Evolutionary conservation across 2,888 invertebrate genomes (phyloP).

Genomic region (Sarcophaga caerulescens): DNA sequence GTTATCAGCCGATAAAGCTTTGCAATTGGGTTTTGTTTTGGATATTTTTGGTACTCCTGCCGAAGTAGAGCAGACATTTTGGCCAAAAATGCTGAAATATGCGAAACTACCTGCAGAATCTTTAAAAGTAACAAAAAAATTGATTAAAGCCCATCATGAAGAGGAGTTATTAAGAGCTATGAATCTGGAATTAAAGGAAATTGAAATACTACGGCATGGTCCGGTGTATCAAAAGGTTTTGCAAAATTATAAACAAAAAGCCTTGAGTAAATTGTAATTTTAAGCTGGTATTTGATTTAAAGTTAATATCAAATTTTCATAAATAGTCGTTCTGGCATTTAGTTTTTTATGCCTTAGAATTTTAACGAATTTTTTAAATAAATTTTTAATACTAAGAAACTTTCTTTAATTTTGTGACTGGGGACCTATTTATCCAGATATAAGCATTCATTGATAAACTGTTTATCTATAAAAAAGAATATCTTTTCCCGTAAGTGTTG

Average conservation of each 20-base stretch:
- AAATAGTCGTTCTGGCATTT: no score
- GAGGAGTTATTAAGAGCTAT: conserved; percentile 85
- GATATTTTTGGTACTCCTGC: conserved; percentile 84
- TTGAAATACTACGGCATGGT: conserved; percentile 85
- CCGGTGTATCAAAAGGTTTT: conserved; percentile 84
- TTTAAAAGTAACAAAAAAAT: conserved; percentile 86
- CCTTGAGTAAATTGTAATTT: conserved; percentile 56
- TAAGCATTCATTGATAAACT: no score
- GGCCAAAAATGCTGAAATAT: conserved; percentile 83
- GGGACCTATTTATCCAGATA: no score
- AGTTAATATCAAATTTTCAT: no score
- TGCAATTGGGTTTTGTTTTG: conserved; percentile 89
- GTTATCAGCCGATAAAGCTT: conserved; percentile 90
- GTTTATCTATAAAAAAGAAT: no score
- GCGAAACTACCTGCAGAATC: conserved; percentile 83
- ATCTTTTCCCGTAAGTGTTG: no score
- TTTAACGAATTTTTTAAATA: no score
- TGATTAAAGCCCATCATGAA: conserved; percentile 84
- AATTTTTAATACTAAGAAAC: no score
- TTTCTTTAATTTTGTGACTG: no score
- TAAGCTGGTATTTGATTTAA: background rate
- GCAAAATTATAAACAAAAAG: conserved; percentile 58
- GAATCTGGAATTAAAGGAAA: conserved; percentile 85
- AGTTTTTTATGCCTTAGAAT: no score
- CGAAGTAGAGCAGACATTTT: conserved; percentile 84